A percentile compares a stretch with the other conserved stretches of the same genome.
These are phyloP conservation scores for Cephalopachus bancanus DNA, from an alignment of 2,797 vertebrate genomes.

Conservation along the genomic window DNA sequence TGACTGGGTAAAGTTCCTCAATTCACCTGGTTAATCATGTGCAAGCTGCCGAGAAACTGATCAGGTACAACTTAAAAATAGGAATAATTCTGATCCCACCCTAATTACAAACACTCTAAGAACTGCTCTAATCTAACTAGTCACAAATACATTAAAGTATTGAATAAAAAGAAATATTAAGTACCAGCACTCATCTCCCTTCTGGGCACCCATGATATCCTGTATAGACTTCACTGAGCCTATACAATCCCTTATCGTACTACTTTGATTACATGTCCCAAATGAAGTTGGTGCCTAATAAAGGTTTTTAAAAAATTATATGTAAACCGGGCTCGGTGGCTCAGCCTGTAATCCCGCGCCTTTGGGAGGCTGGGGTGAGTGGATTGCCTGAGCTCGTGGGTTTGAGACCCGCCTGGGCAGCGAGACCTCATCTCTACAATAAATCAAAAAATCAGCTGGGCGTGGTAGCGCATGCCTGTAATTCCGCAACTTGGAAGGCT, in stretches of 20 bases:
- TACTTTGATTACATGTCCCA: neutral
- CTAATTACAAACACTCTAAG: slow-evolving; percentile 35
- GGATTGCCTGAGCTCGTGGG: too few relatives aligned
- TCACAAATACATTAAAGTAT: neutral
- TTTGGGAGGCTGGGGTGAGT: too few relatives aligned
- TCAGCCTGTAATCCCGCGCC: too few relatives aligned
- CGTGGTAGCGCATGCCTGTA: too few relatives aligned
- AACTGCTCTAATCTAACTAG: neutral
- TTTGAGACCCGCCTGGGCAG: too few relatives aligned
- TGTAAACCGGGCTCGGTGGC: neutral
- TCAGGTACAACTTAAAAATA: neutral
- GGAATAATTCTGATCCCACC: slow-evolving; percentile 14
- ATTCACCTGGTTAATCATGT: neutral
- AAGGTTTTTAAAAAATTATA: neutral
- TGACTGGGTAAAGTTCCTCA: neutral
- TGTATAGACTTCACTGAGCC: neutral
- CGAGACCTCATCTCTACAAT: too few relatives aligned
- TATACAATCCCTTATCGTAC: neutral
- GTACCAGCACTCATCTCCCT: neutral
- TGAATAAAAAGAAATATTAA: neutral
- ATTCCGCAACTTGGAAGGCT: too few relatives aligned
- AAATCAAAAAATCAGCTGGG: too few relatives aligned
- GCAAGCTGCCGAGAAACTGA: slow-evolving; percentile 39
- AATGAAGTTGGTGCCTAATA: neutral
- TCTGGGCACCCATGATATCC: neutral